Conservation (phyloP, 2,797 vertebrate species). For the Podargus strigoides region DNA sequence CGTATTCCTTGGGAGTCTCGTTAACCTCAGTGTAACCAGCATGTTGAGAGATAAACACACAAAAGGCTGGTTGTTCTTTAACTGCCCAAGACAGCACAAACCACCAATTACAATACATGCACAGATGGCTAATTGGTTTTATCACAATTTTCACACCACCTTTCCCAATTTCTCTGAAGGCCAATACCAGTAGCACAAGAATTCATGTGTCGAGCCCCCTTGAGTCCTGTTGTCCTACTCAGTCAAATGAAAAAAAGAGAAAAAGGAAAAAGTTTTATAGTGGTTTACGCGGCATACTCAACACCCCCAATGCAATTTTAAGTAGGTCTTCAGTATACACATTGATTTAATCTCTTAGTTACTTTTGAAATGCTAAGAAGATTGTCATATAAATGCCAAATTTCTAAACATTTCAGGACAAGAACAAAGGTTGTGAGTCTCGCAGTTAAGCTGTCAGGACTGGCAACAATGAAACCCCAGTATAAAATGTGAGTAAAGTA, state of each 20-base stretch:
- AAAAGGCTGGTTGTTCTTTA: constrained; percentile 7
- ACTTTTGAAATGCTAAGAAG: neutral
- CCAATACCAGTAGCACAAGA: neutral
- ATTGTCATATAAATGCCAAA: neutral
- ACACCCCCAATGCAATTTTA: neutral
- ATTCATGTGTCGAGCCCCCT: neutral
- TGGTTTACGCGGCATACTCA: neutral
- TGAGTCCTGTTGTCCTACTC: neutral
- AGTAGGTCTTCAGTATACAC: neutral
- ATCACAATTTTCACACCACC: neutral
- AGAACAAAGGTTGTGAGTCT: neutral
- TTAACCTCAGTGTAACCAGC: neutral
- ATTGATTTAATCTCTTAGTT: neutral
- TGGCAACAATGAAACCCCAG: neutral
- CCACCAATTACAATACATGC: neutral
- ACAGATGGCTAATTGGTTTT: constrained; percentile 51
- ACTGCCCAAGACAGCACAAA: neutral
- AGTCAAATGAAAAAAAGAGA: neutral
- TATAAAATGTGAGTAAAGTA: neutral
- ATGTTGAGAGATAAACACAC: neutral
- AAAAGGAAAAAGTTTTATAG: neutral
- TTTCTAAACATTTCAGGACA: neutral
- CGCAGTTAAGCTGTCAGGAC: neutral
- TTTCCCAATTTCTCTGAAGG: neutral
- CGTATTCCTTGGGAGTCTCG: neutral